These are phyloP conservation scores for Scaptomyza graminum DNA, from an alignment of 1,140 invertebrate species.

Conservation along the genomic window DNA sequence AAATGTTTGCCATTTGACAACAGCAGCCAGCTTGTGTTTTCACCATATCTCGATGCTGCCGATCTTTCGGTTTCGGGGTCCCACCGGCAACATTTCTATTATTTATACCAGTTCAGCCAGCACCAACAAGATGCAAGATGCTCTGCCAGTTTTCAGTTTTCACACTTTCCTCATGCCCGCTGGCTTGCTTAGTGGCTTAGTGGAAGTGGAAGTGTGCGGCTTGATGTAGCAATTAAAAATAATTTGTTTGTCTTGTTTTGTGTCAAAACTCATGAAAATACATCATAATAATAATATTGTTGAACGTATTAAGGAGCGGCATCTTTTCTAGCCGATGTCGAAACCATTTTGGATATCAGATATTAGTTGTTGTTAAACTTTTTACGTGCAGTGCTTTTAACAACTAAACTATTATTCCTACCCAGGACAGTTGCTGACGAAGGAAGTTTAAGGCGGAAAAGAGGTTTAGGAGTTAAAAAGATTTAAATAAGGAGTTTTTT, in stretches of 20 bases:
- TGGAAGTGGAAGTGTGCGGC: conserved; percentile 24
- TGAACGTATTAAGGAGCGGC: conserved; percentile 43
- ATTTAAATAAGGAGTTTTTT: too few relatives aligned
- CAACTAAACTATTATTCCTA: too few relatives aligned
- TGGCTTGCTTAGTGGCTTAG: background rate
- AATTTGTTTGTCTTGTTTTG: conserved; percentile 76
- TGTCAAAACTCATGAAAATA: conserved; percentile 75
- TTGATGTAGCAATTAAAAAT: conserved; percentile 77
- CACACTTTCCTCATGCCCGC: conserved; percentile 68
- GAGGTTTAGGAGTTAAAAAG: too few relatives aligned
- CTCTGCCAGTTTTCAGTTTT: conserved; percentile 73
- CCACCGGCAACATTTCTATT: conserved; percentile 72
- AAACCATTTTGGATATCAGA: conserved; percentile 1
- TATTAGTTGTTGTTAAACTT: background rate
- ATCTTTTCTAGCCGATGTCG: background rate
- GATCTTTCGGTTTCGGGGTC: conserved; percentile 53
- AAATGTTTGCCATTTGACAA: conserved; percentile 66
- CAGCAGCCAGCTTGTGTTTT: conserved; percentile 36
- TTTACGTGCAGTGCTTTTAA: background rate
- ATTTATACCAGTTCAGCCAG: conserved; percentile 61
- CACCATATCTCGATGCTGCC: conserved; percentile 46
- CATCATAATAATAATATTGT: conserved; percentile 70
- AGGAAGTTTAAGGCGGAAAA: too few relatives aligned
- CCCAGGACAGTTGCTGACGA: background rate
- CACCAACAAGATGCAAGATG: conserved; percentile 26